These are phyloP conservation scores for Drosophila equinoxialis DNA, from an alignment of 1,140 invertebrate genomes.

Conservation along the genomic window DNA sequence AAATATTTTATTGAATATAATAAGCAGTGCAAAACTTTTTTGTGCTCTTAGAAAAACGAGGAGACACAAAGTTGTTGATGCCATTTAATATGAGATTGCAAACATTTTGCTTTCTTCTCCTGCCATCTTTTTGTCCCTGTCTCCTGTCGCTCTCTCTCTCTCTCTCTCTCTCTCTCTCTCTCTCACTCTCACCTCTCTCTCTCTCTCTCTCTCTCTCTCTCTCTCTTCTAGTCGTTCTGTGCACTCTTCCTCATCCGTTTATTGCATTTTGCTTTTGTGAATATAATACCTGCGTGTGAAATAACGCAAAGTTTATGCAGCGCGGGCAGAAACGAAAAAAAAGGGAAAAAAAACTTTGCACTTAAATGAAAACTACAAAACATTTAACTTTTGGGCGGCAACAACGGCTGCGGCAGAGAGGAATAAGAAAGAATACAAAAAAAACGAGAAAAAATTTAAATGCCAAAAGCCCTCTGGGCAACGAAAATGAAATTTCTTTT, in stretches of 20 bases:
- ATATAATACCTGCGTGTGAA: conserved; percentile 80
- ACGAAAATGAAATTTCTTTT: conserved; percentile 72
- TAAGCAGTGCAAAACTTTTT: conserved; percentile 69
- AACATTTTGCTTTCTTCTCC: conserved; percentile 47
- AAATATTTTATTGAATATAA: conserved; percentile 81
- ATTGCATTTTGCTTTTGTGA: conserved; percentile 69
- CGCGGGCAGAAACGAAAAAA: conserved; percentile 15
- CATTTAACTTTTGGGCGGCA: conserved; percentile 62
- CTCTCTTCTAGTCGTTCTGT: conserved; percentile 1
- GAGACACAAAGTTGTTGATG: conserved; percentile 76
- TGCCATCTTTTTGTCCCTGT: neutral
- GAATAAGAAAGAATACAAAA: neutral
- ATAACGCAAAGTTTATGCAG: conserved; percentile 78
- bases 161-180: neutral
- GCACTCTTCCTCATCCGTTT: conserved; percentile 39
- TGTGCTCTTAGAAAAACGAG: conserved; percentile 51
- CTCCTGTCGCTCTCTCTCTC: neutral
- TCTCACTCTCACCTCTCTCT: neutral
- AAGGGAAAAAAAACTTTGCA: conserved; percentile 56
- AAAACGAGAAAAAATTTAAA: conserved; percentile 65
- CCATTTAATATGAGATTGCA: conserved; percentile 75
- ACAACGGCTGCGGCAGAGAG: neutral
- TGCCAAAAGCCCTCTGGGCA: conserved; percentile 57
- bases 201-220: conserved; percentile 7
- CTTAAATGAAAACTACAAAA: conserved; percentile 79